Evolutionary conservation across 1,140 invertebrate species (phyloP).

Genomic region (Bombus breviceps): DNA sequence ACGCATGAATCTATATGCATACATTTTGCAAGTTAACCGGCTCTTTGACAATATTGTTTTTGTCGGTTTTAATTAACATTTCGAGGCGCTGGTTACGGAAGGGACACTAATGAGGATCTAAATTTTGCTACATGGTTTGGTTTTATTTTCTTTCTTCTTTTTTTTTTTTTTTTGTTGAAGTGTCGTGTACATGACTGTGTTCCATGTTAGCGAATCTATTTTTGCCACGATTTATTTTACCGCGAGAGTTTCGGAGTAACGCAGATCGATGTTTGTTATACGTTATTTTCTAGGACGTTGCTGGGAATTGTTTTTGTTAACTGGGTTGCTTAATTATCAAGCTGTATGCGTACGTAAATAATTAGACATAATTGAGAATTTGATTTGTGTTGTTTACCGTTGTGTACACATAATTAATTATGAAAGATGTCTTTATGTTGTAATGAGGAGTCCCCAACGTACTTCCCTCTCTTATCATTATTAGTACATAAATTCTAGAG

Average conservation of each 20-base stretch:
- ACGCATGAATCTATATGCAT: neutral
- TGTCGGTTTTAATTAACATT: constrained; percentile 40
- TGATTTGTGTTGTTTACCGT: neutral
- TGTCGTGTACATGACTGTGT: neutral
- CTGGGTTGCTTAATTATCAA: neutral
- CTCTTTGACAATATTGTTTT: constrained; percentile 28
- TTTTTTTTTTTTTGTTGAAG: neutral
- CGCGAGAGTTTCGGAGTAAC: neutral
- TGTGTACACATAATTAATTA: neutral
- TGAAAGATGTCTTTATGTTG: neutral
- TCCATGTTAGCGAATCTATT: neutral
- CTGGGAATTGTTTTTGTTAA: neutral
- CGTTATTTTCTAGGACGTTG: neutral
- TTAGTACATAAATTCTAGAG: constrained; percentile 14
- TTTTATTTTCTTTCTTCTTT: neutral
- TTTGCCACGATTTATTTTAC: neutral
- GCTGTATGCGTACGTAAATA: too few species aligned
- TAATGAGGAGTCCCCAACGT: neutral
- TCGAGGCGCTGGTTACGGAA: constrained; percentile 6
- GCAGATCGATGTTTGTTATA: neutral
- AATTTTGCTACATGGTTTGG: neutral
- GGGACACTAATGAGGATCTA: neutral
- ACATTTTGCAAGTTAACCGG: constrained; percentile 9
- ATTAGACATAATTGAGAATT: neutral
- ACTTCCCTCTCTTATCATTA: neutral